Evolutionary conservation across 2,113 vertebrate species (phyloP).

Genomic region (Microcebus griseorufus): DNA sequence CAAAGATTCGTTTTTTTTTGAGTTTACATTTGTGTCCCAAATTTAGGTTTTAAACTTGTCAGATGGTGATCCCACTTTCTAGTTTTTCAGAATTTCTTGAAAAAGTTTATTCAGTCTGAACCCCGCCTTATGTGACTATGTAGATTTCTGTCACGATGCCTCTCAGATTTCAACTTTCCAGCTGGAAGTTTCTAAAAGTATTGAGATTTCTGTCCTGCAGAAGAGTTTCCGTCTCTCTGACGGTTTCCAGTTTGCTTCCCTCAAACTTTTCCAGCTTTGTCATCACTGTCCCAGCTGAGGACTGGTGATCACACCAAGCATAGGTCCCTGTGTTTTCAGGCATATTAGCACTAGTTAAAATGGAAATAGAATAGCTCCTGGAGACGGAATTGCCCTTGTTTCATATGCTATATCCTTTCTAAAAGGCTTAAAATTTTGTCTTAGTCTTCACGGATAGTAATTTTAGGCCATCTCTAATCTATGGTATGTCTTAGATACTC

Average conservation of each 20-base stretch:
- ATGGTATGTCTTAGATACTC: neutral
- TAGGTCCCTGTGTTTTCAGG: neutral
- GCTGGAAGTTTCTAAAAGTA: neutral
- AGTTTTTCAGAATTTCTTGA: neutral
- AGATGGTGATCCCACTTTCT: neutral
- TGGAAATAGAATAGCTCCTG: neutral
- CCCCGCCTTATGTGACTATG: neutral
- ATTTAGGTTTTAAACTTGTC: conserved; percentile 20
- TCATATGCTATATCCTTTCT: neutral
- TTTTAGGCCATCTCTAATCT: neutral
- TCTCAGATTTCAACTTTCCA: neutral
- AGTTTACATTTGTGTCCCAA: neutral
- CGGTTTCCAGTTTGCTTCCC: neutral
- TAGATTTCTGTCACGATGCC: neutral
- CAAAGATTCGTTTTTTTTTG: neutral
- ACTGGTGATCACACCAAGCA: neutral
- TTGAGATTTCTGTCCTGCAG: neutral
- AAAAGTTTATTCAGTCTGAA: neutral
- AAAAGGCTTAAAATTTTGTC: neutral
- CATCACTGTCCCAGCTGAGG: neutral
- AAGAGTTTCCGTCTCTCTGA: neutral
- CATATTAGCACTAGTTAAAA: neutral
- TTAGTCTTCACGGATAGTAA: neutral
- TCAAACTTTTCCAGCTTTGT: neutral
- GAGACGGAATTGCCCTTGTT: neutral